Evolutionary conservation across 1,140 invertebrate genomes (phyloP), one percentile per base, ranked within the genome.

Genomic region (Drosophila punjabiensis): DNA sequence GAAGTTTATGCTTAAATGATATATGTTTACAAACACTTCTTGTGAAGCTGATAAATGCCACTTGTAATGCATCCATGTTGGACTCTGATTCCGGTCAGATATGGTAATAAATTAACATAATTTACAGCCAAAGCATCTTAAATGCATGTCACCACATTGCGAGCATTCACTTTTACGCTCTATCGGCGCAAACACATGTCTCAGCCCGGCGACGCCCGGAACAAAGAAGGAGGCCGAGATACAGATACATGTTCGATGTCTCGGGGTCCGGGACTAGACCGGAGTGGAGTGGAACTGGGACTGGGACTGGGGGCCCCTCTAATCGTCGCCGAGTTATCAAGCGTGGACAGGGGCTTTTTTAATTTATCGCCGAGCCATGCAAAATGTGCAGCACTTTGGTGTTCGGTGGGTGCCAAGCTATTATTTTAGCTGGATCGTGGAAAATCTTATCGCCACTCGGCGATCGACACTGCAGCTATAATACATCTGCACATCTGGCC

Each of bases 41-140:
- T 43, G 10, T 59, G 35, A 59, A 2, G 56, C 56, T 28, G 56
- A 59, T 43, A 59, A 59, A 28, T 41, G 10, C 14, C 60, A 63
- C 60, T 63, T 56, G 61, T 63, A 56, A 58, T 55, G 61, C 32
- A 10, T 24, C 61, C 61, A 58, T 63, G 50, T 56, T 63, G 32
- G 48, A 35, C 20, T 35, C 50, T 58, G 28, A 41, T 35, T 41
- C 33, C 30, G 58, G 39, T 50, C 20, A 68, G 81, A 84, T 84
- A 85, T 74, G 81, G 71, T 59, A 48, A 85, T 85, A 85, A 85
- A 85, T 85, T 81, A 85, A 85, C 74, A 85, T 85, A 85, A 85
- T 85, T 85, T 85, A 85, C 81, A 84, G 76, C 82, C 82, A 86
- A 66, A 85, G 82, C 84, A 85, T 85, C 82, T 85, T 85, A 85